Evolutionary conservation across 2,113 vertebrate species (phyloP).

Genomic region (Oncorhynchus masou): DNA sequence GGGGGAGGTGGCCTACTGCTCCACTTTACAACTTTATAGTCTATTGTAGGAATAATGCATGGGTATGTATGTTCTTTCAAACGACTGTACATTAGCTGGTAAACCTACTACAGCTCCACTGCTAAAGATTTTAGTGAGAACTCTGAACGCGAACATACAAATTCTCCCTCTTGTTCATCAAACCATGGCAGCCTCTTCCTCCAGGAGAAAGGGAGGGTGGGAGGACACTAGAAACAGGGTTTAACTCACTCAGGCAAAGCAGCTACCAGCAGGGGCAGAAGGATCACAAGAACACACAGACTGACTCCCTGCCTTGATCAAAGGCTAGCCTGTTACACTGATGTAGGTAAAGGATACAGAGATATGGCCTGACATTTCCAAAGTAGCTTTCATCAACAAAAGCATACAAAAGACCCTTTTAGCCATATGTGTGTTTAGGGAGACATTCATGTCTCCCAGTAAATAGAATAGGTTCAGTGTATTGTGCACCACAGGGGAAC

Average conservation of each 20-base stretch:
- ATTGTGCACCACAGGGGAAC: background rate
- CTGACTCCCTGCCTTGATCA: background rate
- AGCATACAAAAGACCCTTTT: background rate
- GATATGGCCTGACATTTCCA: background rate
- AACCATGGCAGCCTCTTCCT: constrained; percentile 58
- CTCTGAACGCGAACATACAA: constrained; percentile 45
- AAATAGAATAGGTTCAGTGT: background rate
- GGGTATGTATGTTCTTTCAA: background rate
- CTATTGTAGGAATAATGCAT: background rate
- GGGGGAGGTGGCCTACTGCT: constrained; percentile 40
- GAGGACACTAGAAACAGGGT: background rate
- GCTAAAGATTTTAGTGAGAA: constrained; percentile 43
- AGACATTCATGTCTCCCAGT: background rate
- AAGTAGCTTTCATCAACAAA: background rate
- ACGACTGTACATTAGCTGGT: constrained; percentile 51
- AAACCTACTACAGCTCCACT: constrained; percentile 32
- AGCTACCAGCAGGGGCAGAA: no score
- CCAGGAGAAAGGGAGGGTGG: constrained; percentile 27
- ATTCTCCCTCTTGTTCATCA: constrained; percentile 55
- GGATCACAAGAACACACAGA: background rate
- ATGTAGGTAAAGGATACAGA: background rate
- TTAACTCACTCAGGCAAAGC: no score
- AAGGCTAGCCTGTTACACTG: background rate
- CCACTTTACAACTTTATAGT: constrained; percentile 17
- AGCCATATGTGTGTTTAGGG: background rate